phyloP scores from a whole-genome alignment of 2,797 vertebrate genomes.

The Crocodylus rhombifer region DNA sequence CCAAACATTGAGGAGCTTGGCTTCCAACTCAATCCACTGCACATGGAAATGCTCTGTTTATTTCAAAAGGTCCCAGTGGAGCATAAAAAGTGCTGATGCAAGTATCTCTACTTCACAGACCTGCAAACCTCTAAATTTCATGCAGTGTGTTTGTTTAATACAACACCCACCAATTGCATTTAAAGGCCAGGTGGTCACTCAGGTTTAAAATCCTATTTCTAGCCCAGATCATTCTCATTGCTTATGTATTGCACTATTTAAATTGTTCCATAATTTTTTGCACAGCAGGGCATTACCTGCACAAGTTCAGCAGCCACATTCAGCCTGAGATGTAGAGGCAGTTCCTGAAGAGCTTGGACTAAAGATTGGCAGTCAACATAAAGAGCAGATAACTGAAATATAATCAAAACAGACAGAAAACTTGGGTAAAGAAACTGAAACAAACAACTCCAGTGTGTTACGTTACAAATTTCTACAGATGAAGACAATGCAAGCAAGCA shows the following conservation, averaged over 20 bases:
- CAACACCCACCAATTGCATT: neutral
- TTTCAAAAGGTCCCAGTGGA: neutral
- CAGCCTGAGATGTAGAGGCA: slow-evolving; percentile 89
- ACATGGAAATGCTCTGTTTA: neutral
- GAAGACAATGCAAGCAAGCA: neutral
- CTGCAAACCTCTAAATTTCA: neutral
- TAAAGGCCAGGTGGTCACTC: neutral
- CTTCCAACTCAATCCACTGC: neutral
- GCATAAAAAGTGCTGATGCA: neutral
- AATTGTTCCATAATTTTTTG: neutral
- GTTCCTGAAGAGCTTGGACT: slow-evolving; percentile 85
- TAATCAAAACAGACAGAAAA: neutral
- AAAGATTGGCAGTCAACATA: slow-evolving; percentile 88
- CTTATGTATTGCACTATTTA: neutral
- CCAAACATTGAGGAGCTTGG: neutral
- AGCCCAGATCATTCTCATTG: neutral
- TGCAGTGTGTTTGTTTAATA: neutral
- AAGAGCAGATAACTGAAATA: slow-evolving; percentile 83
- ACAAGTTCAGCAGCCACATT: slow-evolving; percentile 89
- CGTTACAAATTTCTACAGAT: neutral
- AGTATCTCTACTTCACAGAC: neutral
- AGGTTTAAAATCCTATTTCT: neutral
- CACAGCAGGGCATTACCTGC: slow-evolving; percentile 82
- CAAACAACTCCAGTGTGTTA: neutral
- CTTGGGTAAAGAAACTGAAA: neutral